These are phyloP conservation scores for Idaea straminata DNA, from an alignment of 2,888 invertebrate genomes.

Conservation along the genomic window DNA sequence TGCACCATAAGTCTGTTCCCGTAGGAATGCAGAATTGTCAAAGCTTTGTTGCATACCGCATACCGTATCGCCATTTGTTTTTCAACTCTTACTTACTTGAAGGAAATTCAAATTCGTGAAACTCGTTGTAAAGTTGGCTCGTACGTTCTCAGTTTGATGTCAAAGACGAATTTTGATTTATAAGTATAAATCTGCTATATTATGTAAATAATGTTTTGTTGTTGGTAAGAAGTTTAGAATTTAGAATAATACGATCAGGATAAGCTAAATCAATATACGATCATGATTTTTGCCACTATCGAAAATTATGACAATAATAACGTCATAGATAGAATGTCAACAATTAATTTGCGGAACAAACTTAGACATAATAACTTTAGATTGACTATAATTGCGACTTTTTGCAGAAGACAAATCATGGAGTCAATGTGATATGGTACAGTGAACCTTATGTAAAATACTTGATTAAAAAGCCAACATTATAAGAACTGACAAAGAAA, in stretches of 20 bases:
- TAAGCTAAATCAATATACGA: too few relatives aligned
- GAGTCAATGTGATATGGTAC: too few relatives aligned
- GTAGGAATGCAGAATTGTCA: conserved; percentile 53
- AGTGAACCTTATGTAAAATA: too few relatives aligned
- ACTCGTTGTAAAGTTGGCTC: conserved; percentile 47
- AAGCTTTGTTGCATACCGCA: conserved; percentile 64
- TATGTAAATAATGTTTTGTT: conserved; percentile 14
- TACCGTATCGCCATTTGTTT: conserved; percentile 64
- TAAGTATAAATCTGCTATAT: conserved; percentile 23
- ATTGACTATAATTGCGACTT: too few relatives aligned
- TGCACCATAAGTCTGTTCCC: conserved; percentile 40
- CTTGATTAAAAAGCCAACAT: background rate
- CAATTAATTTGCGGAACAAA: too few relatives aligned
- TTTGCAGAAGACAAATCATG: too few relatives aligned
- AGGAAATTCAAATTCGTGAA: conserved; percentile 56
- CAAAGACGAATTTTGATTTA: conserved; percentile 46
- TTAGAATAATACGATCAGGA: too few relatives aligned
- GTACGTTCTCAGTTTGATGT: conserved; percentile 43
- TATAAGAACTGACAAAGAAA: conserved; percentile 14
- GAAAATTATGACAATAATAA: too few relatives aligned
- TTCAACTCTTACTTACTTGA: conserved; percentile 56
- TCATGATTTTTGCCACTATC: too few relatives aligned
- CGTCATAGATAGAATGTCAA: too few relatives aligned
- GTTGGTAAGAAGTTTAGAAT: conserved; percentile 17
- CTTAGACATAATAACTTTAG: too few relatives aligned